Percentiles rank a stretch among this genome's conserved stretches.
phyloP scores from a whole-genome alignment of 2,888 invertebrate species.

The Microplitis deprimator region DNA sequence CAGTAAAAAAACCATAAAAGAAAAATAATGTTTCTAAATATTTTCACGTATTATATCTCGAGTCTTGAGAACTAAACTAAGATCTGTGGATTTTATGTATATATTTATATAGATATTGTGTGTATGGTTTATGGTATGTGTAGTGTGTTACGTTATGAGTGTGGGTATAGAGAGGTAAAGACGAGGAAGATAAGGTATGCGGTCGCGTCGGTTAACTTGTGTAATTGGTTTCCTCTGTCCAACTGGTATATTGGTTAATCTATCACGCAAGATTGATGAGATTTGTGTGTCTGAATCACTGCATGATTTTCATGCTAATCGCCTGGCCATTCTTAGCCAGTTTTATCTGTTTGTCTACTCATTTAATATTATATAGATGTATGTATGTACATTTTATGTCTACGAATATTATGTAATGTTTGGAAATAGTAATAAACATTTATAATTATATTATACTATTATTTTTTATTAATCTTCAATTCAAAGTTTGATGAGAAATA shows the following conservation, averaged over 20 bases:
- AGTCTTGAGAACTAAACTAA: too few relatives aligned
- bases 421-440: too few relatives aligned
- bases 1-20: too few relatives aligned
- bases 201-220: constrained; percentile 28
- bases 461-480: too few relatives aligned
- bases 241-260: background rate
- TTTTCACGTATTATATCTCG: too few relatives aligned
- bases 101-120: background rate
- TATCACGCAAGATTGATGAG: background rate
- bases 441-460: too few relatives aligned
- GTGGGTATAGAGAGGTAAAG: constrained; percentile 1
- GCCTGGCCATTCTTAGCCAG: background rate
- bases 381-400: too few relatives aligned
- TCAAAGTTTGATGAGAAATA: too few relatives aligned
- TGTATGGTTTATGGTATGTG: background rate
- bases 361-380: background rate
- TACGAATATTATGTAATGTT: too few relatives aligned
- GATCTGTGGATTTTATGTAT: background rate
- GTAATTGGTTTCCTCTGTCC: constrained; percentile 28
- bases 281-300: background rate
- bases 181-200: constrained; percentile 26
- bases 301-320: background rate
- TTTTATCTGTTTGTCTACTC: background rate
- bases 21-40: too few relatives aligned
- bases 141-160: background rate